Percentiles rank a stretch among this genome's conserved stretches.
Conservation (phyloP, 2,888 invertebrate species). For the Phortica magna region DNA sequence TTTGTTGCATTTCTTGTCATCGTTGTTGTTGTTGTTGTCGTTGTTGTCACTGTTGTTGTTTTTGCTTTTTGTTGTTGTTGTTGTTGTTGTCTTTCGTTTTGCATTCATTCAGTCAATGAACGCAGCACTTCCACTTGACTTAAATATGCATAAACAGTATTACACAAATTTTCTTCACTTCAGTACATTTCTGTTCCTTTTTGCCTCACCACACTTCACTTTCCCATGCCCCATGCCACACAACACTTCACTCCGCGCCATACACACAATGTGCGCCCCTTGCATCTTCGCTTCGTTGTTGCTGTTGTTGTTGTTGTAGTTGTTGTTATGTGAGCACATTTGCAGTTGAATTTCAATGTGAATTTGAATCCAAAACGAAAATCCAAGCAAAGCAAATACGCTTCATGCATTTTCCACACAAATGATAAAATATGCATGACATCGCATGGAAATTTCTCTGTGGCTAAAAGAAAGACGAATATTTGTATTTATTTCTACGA, state of each 20-base stretch:
- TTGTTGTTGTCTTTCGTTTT: neutral
- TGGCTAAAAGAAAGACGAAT: neutral
- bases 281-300: neutral
- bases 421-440: constrained; percentile 22
- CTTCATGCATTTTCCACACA: neutral
- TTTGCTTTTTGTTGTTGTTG: neutral
- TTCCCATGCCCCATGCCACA: neutral
- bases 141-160: constrained; percentile 33
- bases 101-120: neutral
- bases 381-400: neutral
- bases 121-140: constrained; percentile 21
- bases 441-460: constrained; percentile 10
- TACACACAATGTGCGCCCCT: neutral
- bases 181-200: neutral
- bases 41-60: neutral
- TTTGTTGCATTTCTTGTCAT: neutral
- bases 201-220: neutral
- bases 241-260: neutral
- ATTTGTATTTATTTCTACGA: neutral
- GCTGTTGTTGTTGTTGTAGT: no score
- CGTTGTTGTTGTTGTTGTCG: no score
- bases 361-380: neutral
- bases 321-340: neutral
- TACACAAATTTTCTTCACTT: constrained; percentile 17
- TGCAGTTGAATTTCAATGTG: neutral